Evolutionary conservation across 2,888 invertebrate species (phyloP).

Genomic region (Julus scandinavius): DNA sequence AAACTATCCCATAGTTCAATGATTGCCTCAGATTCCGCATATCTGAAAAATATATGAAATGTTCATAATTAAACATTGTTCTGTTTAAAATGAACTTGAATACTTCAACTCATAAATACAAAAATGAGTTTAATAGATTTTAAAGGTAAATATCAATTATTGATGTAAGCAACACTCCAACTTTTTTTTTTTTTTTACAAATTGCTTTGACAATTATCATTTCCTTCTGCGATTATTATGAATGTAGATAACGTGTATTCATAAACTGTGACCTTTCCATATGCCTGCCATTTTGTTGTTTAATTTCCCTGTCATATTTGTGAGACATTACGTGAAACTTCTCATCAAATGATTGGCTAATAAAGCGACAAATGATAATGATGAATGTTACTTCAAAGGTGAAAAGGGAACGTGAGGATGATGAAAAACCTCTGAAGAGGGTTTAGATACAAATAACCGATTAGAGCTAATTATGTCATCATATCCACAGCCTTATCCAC

Average conservation of each 20-base stretch:
- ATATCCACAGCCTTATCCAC: neutral
- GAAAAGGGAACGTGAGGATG: neutral
- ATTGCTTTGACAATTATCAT: no score
- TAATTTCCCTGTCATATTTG: no score
- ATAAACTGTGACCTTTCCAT: no score
- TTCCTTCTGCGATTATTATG: no score
- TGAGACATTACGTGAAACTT: no score
- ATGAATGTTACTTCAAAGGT: neutral
- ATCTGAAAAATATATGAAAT: conserved; percentile 60
- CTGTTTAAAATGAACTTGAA: neutral
- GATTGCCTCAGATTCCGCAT: conserved; percentile 64
- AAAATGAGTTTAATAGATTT: no score
- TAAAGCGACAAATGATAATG: neutral
- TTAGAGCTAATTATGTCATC: neutral
- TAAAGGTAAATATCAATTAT: no score
- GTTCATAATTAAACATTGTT: neutral
- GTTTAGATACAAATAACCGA: neutral
- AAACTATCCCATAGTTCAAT: conserved; percentile 65
- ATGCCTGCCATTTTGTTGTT: no score
- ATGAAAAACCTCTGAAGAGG: neutral
- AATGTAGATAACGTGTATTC: no score
- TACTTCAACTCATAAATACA: no score
- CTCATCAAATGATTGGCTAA: neutral
- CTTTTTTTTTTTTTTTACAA: no score
- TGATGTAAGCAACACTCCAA: no score